phyloP scores from a whole-genome alignment of 2,797 vertebrate genomes.

The Gymnopithys bicolor region DNA sequence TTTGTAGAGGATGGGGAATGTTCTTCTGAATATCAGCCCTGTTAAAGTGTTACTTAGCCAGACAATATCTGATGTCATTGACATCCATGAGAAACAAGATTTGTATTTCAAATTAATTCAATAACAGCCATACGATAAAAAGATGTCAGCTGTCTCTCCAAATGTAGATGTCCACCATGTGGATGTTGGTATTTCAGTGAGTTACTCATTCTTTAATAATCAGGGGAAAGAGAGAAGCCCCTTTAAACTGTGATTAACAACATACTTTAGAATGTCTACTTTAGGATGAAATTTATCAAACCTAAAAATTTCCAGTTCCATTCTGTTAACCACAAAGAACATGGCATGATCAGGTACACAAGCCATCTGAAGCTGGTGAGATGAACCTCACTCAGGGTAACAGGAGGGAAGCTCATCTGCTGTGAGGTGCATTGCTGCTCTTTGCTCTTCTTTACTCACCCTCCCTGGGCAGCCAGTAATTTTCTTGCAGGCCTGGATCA shows the following conservation, averaged over 20 bases:
- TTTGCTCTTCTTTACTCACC: neutral
- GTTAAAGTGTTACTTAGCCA: neutral
- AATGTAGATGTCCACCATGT: too few relatives aligned
- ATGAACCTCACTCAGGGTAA: too few relatives aligned
- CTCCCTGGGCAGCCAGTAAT: rapidly evolving
- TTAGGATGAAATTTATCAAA: neutral
- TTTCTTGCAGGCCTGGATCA: neutral
- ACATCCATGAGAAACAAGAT: neutral
- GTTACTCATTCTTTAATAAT: neutral
- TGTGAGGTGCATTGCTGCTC: rapidly evolving
- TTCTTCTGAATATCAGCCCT: neutral
- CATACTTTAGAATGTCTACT: neutral
- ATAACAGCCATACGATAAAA: neutral
- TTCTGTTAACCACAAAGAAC: neutral
- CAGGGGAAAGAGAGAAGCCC: neutral
- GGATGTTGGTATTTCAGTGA: neutral
- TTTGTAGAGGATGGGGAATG: neutral
- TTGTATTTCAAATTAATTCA: neutral
- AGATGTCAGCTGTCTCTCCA: neutral
- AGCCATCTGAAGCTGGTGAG: neutral
- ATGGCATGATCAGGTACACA: rapidly evolving
- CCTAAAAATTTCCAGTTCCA: rapidly evolving
- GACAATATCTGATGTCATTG: neutral
- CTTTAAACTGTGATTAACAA: neutral
- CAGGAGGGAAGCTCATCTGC: neutral